Conservation (phyloP, 2,113 vertebrate genomes). For the Cynopterus brachyotis region DNA sequence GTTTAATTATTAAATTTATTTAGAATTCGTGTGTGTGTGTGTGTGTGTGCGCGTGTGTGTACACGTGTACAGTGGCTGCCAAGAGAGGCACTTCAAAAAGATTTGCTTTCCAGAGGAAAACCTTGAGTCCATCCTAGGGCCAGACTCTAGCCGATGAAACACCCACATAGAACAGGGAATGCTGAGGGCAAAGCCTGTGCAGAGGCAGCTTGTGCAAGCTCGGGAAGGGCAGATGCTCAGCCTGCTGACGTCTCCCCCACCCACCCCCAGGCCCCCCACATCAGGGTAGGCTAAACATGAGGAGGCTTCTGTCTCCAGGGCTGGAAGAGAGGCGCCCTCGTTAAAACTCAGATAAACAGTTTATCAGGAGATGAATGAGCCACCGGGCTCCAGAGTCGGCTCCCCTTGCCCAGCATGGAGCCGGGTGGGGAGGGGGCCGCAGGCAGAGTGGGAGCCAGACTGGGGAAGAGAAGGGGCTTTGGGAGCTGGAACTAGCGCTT, state of each 20-base stretch:
- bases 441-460: neutral
- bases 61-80: neutral
- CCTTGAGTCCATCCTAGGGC: neutral
- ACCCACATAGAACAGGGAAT: neutral
- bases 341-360: slow-evolving; percentile 92
- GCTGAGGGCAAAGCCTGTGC: neutral
- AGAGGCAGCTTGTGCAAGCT: neutral
- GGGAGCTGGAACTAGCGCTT: neutral
- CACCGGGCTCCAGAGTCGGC: slow-evolving; percentile 82
- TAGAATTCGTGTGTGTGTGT: neutral
- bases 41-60: fast-evolving
- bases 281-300: slow-evolving; percentile 80
- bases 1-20: neutral
- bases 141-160: neutral
- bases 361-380: slow-evolving; percentile 89
- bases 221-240: neutral
- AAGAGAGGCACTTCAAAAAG: neutral
- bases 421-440: slow-evolving; percentile 54
- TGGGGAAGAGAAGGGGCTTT: neutral
- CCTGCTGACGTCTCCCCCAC: neutral
- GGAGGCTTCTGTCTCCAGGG: slow-evolving; percentile 87
- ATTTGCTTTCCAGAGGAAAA: neutral
- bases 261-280: slow-evolving; percentile 66
- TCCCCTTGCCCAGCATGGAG: slow-evolving; percentile 81
- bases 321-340: slow-evolving; percentile 88